Conservation (phyloP, 1,140 invertebrate genomes). For the Rhysida immarginata region DNA sequence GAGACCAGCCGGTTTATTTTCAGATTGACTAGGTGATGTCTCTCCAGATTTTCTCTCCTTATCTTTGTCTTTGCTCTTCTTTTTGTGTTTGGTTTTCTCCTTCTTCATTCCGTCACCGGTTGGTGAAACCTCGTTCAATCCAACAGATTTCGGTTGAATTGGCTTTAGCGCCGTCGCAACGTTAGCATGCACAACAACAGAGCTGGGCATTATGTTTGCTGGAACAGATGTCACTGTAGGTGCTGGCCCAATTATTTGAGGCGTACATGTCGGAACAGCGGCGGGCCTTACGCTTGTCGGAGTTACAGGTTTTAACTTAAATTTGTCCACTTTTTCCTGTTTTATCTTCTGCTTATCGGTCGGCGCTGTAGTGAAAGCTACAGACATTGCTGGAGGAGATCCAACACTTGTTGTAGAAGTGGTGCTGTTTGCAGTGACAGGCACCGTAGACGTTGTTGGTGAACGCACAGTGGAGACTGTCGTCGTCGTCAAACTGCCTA, state of each 20-base stretch:
- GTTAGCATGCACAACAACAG: constrained; percentile 17
- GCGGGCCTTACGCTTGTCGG: constrained; percentile 18
- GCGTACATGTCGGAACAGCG: constrained; percentile 20
- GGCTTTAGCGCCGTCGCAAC: constrained; percentile 24
- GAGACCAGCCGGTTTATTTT: not conserved
- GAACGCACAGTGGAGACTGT: constrained; percentile 3
- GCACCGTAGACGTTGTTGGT: not conserved
- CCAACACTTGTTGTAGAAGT: not conserved
- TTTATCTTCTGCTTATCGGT: constrained; percentile 13
- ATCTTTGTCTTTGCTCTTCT: constrained; percentile 34
- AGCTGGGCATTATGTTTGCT: constrained; percentile 13
- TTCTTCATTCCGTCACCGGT: constrained; percentile 25
- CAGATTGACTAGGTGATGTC: not conserved
- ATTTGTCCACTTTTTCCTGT: constrained; percentile 18
- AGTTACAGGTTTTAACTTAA: constrained; percentile 13
- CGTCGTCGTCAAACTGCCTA: not conserved
- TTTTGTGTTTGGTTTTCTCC: constrained; percentile 26
- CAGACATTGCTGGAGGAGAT: not conserved
- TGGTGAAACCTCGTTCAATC: constrained; percentile 27
- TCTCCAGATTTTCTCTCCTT: constrained; percentile 21
- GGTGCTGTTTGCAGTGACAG: not conserved
- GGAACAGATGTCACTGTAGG: constrained; percentile 16
- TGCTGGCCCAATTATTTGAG: constrained; percentile 18
- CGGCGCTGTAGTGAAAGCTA: not conserved
- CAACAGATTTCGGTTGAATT: constrained; percentile 32